phyloP scores from a whole-genome alignment of 1,140 invertebrate species.

The Eurosta solidaginis region DNA sequence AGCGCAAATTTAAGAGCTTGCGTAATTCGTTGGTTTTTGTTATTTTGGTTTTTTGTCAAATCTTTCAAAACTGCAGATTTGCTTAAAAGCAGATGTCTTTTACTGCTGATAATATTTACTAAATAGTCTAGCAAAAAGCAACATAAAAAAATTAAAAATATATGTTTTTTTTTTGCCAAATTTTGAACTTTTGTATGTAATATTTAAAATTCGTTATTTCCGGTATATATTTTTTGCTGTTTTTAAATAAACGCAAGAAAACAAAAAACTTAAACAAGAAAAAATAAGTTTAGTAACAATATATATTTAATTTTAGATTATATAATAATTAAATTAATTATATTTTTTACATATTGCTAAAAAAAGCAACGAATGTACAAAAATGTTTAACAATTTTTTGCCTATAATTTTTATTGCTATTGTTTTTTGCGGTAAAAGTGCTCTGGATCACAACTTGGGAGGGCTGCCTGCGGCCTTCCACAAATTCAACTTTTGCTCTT shows the following conservation, averaged over 20 bases:
- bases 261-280: background rate
- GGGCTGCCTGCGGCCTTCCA: constrained; percentile 17
- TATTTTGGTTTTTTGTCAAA: background rate
- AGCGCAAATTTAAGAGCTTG: constrained; percentile 4
- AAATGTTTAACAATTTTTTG: background rate
- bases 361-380: constrained; percentile 22
- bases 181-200: too few relatives aligned
- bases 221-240: too few relatives aligned
- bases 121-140: background rate
- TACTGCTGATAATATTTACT: background rate
- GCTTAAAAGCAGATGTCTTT: constrained; percentile 15
- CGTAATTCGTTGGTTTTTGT: background rate
- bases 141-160: constrained; percentile 24
- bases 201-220: constrained; percentile 4
- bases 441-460: background rate
- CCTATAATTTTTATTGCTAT: background rate
- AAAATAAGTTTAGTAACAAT: background rate
- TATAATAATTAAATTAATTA: constrained; percentile 5
- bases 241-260: background rate
- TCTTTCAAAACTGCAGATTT: background rate
- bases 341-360: constrained; percentile 5
- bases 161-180: constrained; percentile 20
- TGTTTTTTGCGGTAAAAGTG: background rate
- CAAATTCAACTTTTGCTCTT: background rate
- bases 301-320: background rate